Conservation (phyloP, 2,797 vertebrate genomes). For the Acanthopagrus latus region DNA sequence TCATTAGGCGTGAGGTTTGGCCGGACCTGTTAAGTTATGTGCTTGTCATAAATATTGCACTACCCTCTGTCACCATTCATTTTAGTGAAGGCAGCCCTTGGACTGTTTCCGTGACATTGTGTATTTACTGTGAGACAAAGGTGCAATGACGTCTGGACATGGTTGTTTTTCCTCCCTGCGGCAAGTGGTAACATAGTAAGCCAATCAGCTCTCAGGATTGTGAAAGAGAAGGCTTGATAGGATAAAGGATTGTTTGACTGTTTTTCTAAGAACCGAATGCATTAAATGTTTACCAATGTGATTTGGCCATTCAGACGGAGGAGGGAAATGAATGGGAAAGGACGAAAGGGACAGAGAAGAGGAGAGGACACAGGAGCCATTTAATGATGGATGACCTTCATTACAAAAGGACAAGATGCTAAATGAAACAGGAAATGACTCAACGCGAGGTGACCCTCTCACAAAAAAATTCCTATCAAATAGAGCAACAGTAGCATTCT, state of each 20-base stretch:
- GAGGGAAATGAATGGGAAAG: slow-evolving; percentile 2
- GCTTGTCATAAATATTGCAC: slow-evolving; percentile 45
- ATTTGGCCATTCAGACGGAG: slow-evolving; percentile 13
- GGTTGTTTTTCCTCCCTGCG: slow-evolving; percentile 31
- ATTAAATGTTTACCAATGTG: slow-evolving; percentile 3
- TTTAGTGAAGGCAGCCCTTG: slow-evolving; percentile 40
- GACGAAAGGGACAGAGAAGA: slow-evolving; percentile 18
- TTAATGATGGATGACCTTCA: slow-evolving; percentile 19
- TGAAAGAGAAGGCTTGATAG: not conserved
- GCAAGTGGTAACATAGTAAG: not conserved
- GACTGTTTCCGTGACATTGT: slow-evolving; percentile 29
- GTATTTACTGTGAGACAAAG: slow-evolving; percentile 45
- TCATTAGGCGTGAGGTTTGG: slow-evolving; percentile 42
- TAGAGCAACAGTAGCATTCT: not conserved
- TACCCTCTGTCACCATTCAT: slow-evolving; percentile 16
- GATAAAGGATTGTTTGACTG: slow-evolving; percentile 15
- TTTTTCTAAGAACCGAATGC: not conserved
- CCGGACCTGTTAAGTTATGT: slow-evolving; percentile 23
- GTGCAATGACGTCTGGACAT: slow-evolving; percentile 29
- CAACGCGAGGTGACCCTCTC: not conserved
- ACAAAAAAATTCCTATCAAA: not conserved
- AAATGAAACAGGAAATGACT: slow-evolving; percentile 31
- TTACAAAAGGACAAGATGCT: slow-evolving; percentile 1
- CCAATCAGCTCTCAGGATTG: slow-evolving; percentile 23
- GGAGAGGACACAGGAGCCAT: not conserved